Percentiles rank a stretch among this genome's conserved stretches.
Conservation (phyloP, 2,797 vertebrate genomes). For the Notolabrus celidotus region DNA sequence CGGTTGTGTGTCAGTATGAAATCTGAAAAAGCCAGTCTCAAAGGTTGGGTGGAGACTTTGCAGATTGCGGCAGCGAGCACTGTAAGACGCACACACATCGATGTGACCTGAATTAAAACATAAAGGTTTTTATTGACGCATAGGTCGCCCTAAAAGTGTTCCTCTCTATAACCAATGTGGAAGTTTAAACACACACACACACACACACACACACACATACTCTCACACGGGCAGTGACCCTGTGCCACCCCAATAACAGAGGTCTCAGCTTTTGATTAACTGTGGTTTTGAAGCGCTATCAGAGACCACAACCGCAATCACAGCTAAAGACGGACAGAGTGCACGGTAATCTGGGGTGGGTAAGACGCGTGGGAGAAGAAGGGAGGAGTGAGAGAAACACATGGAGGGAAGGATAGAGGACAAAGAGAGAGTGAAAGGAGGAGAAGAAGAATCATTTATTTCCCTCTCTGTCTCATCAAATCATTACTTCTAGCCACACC, state of each 20-base stretch:
- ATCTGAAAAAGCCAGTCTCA: conserved; percentile 59
- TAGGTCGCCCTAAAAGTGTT: conserved; percentile 32
- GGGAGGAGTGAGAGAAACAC: background rate
- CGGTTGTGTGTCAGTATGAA: conserved; percentile 48
- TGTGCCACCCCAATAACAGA: conserved; percentile 60
- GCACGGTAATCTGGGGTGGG: conserved; percentile 25
- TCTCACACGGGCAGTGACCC: conserved; percentile 49
- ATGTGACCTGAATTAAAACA: conserved; percentile 58
- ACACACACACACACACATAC: conserved; percentile 22
- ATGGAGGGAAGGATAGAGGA: background rate
- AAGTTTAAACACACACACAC: conserved; percentile 30
- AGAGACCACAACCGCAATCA: conserved; percentile 62
- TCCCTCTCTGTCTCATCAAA: conserved; percentile 18
- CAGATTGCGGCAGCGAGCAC: conserved; percentile 55
- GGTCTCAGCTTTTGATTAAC: conserved; percentile 79
- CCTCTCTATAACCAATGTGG: conserved; percentile 43
- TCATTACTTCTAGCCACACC: conserved; percentile 18
- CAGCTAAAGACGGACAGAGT: conserved; percentile 51
- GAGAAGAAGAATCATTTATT: conserved; percentile 13
- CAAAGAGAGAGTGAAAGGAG: conserved; percentile 6
- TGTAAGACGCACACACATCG: conserved; percentile 17
- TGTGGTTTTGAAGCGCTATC: conserved; percentile 68
- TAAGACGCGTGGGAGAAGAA: too few species aligned
- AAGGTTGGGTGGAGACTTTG: conserved; percentile 52
- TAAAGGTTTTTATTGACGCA: conserved; percentile 8